Evolutionary conservation across 2,888 invertebrate species (phyloP), one percentile per base, ranked within the genome.

Genomic region (Sesia apiformis): DNA sequence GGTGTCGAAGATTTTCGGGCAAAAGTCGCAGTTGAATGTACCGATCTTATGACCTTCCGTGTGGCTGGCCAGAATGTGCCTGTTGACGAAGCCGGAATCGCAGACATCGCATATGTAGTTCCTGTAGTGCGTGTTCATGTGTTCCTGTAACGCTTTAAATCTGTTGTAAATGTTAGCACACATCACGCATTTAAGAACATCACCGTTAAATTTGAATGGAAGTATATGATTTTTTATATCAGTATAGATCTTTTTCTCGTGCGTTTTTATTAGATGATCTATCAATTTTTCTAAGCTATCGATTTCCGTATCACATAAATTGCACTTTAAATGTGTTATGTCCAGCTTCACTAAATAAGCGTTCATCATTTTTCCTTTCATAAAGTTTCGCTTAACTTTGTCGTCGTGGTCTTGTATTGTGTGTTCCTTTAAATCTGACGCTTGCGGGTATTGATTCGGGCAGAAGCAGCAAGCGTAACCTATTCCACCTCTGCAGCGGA

Each of bases 391-490:
- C 55, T 70, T 63, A 0, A 60, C 58, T 8, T 68, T 57, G n/a
- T 62, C 59, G 4, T 63, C 60, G 53, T 76, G 75, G 0, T 43
- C 57, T 4, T 69, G 60, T 3, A 67, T 50, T 0, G 75, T 73
- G 53, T 81, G 81, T 3, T 43, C 55, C 57, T 81, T 81, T 4
- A 81, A 61, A 6, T 73, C 69, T 2, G 61, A 63, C 0, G 81
- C 66, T 0, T 68, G 57, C 4, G 60, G 58, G 41, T 59, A 74
- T 39, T 73, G 70, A 1, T 64, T 49, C 1, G 57, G 56, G 54
- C 80, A 81, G 51, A 67, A 81, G 51, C 67, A 67, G 50, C 80
- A 81, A 0, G 65, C 66, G 49, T 74, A 81, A 0, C 78, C 79
- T 1, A 70, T 68, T 0, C 74, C 74, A 5, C 61, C 69, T 6